Evolutionary conservation across 2,113 vertebrate species (phyloP), one percentile per base, ranked within the genome.

Genomic region (Blennius ocellaris): DNA sequence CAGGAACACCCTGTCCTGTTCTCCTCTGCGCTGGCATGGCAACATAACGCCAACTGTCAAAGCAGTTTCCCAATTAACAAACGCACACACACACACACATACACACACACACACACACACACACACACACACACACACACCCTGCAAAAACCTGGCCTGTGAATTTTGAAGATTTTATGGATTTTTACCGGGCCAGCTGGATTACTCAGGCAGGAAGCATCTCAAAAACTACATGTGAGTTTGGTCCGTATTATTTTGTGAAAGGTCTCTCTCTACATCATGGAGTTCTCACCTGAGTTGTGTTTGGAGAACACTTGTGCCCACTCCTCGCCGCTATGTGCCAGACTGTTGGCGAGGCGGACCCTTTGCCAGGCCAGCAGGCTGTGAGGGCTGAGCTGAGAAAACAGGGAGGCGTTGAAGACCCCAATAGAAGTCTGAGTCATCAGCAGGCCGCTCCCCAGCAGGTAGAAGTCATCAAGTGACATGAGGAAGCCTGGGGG

Each of bases 391-490:
- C 84, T 90, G 69, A 97, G 85, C 65, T 89, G 83, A 30, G 92
- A 91, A 17, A 94, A 89, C 52, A 97, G 92, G 5, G 93, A 93
- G 49, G 83, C 44, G 69, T 96, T 96, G 85, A 92, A 96, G 17
- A 97, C 83, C 0, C 87, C 94, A 72, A 96, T 97, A 61, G 96
- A 96, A 58, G 96, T 97, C 92, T 97, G 96, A 74, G 96, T 86
- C 93, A 97, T 87, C 56, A 96, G 82, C 84, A 97, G 88, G 50
- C 96, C 94, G 0, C 90, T 97, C 81, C 95, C 94, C 8, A 97
- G 94, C 82, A 97, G 93, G 86, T 97, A 97, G 69, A 96, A 97
- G 84, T 97, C 96, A 79, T 97, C 96, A 90, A 97, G 89, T 67
- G 96, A 97, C 81, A 90, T 93, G 76, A 97, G 88, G 85, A 96